A percentile compares a stretch with the other conserved stretches of the same genome.
Evolutionary conservation across 2,888 invertebrate species (phyloP).

Genomic region (Erebia palarica): DNA sequence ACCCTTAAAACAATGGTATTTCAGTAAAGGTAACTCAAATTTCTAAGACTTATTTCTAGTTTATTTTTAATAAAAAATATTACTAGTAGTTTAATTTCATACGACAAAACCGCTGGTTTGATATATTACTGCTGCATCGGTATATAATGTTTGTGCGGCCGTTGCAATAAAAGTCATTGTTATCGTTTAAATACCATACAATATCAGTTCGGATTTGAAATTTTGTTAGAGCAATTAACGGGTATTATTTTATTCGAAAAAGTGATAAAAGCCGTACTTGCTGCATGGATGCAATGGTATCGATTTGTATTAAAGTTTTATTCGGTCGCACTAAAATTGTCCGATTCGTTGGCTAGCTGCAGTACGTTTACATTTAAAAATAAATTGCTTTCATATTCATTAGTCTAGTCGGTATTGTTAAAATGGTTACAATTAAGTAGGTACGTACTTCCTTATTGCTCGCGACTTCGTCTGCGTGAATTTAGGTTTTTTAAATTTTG

Average conservation of each 20-base stretch:
- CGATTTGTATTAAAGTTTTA: neutral
- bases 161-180: neutral
- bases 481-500: too few species aligned
- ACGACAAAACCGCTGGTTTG: neutral
- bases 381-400: conserved; percentile 1
- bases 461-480: too few species aligned
- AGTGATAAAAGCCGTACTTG: neutral
- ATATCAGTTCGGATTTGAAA: neutral
- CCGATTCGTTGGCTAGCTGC: neutral
- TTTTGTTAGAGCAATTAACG: neutral
- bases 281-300: neutral
- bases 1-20: too few species aligned
- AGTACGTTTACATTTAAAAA: neutral
- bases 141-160: neutral
- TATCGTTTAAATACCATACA: neutral
- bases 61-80: too few species aligned
- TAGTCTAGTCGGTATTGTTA: neutral
- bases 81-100: neutral
- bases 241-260: neutral
- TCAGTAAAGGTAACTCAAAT: too few species aligned
- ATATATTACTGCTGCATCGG: neutral
- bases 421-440: too few species aligned
- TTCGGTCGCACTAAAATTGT: neutral
- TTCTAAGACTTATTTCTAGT: too few species aligned
- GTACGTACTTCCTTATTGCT: too few species aligned